Evolutionary conservation across 2,888 invertebrate genomes (phyloP), one percentile per base, ranked within the genome.

Genomic region (Thera britannica): DNA sequence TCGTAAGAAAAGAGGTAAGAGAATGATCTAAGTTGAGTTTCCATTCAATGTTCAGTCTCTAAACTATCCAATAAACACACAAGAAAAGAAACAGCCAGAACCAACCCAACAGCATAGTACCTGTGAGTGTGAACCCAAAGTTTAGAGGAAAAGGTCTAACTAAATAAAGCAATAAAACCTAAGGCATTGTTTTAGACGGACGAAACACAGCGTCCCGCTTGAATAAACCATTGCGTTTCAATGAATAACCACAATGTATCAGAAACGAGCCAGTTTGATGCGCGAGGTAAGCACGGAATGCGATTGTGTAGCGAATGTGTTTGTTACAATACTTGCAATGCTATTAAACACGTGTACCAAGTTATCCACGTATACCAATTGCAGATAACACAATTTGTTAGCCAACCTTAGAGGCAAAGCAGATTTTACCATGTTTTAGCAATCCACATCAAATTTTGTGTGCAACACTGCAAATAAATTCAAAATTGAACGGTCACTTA

Each of bases 241-340:
- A 68, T 71, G 71, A 67, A 70, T 70, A 66, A 65, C 60, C 55
- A 78, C 76, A 77, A 75, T 72, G 72, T 71, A 63, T 70, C 71
- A 70, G 63, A 70, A 70, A 69, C 66, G 60, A 66, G 70, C 67
- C 46, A 68, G 66, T 71, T 70, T 62, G 72, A 72, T 72, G 73
- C 68, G 65, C 72, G 68, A 70, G 46, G 69, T 65, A 66, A 67
- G 64, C 69, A 77, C 79, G 83, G 84, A 83, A 84, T 82, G 76
- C 75, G 65, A 80, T 81, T 82, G 77, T 82, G 78, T 75, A 75
- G 77, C 68, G 66, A 72, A 71, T 57, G 74, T 71, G 77, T 76
- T 78, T 77, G 77, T 73, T 75, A 66, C 72, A 74, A 70, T 75
- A 71, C 65, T 73, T 75, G 67, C 72, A 74, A 70, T 75, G 72